Evolutionary conservation across 2,113 vertebrate species (phyloP), one percentile per base, ranked within the genome.

Genomic region (Helogale parvula): DNA sequence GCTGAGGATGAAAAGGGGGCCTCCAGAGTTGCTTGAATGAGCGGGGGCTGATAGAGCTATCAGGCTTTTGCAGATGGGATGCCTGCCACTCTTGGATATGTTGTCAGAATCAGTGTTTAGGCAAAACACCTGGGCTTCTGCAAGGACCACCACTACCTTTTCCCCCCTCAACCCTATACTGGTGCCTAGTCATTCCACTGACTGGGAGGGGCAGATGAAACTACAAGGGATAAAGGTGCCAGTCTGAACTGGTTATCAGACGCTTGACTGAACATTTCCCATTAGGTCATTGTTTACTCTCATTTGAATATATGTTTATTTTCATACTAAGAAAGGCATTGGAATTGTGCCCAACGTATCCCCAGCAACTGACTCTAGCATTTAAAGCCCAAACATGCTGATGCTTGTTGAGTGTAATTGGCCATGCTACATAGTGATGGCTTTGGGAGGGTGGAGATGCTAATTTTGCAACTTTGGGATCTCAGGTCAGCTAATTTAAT

Each of bases 21-120:
- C 98, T 98, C 98, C 96, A 88, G 98, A 98, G 97, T 90, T 74
- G 52, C 95, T 96, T 97, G 98, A 98, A 97, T 0, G 5, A 98
- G 91, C 93, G 95, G 94, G 80, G 95, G 97, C 89, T 97, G 98
- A 98, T 97, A 97, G 93, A 97, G 94, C 92, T 98, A 98, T 98
- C 98, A 98, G 93, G 74, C 76, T 82, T 66, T 93, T 96, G 95
- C 98, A 98, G 98, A 98, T 97, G 98, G 90, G 90, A 97, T 97
- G 97, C 90, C 92, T 98, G 96, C 97, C 88, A 92, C 86, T 97
- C 83, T 74, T 88, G 94, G 98, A 86, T 85, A 47, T 72, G 45
- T 90, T 96, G 4, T 97, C 96, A 94, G 96, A 98, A 97, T 88
- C 63, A 81, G 92, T 97, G n/a, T 33, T 98, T 97, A 97, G 93